Evolutionary conservation across 2,113 vertebrate species (phyloP), one percentile per base, ranked within the genome.

Genomic region (Tychaedon coryphoeus): DNA sequence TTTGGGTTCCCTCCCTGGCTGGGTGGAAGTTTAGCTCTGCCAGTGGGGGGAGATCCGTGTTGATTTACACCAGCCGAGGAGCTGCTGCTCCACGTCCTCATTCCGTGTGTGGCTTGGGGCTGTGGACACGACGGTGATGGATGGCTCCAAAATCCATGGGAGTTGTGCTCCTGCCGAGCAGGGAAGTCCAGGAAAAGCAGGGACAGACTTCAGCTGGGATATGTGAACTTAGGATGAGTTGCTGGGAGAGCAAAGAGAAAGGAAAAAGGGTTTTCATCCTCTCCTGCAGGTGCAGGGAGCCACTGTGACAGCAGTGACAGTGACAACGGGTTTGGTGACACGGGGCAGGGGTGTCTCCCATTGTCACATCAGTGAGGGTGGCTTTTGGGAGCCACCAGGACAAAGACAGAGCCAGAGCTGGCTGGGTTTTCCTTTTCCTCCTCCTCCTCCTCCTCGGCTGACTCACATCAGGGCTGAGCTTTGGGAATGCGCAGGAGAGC

Each of bases 281-380:
- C 14, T 65, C 8, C 14, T 7, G 4, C 8, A 5, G 60, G 19
- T 1, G 1, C 71, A 36, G 47, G 42, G 56, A 26, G 2, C 2
- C 11, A 0, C 25, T 6, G 71, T 42, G 71, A 19, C 51, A 65
- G 81, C 42, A 29, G 47, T 5, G 31, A 42, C 57, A 42, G 64
- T 51, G 89, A 7, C 36, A 3, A 3, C 0, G 5, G 42, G 31
- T 6, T 31, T 0, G 0, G 38, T 50, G 86, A 13, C 40, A 19
- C 0, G 0, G 60, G 7, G 22, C 5, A 1, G 19, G 5, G 5
- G 1, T 9, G 10, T 23, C 24, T 29, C n/a, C 38, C 56, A 2
- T 3, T 47, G 87, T n/a, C 64, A 48, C 24, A 6, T 15, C 40
- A 26, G 33, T 1, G 0, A 58, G 58, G 62, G 23, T 10, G 33